Evolutionary conservation across 92 coral and sea anemone genomes (phyloP).

Genomic region (Isaurus tuberculatus): DNA sequence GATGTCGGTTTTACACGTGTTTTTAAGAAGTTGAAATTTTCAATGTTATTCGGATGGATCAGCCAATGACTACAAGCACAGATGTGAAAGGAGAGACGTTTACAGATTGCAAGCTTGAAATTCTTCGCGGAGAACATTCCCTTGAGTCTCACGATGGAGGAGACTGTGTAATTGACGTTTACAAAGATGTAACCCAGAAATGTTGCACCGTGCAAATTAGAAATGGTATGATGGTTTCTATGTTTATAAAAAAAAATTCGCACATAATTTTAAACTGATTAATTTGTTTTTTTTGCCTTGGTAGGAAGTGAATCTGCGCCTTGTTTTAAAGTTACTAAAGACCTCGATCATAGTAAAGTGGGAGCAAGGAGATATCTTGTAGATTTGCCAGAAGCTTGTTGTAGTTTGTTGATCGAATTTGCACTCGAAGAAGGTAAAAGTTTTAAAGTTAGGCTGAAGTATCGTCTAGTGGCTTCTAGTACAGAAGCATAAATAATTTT

Average conservation of each 20-base stretch:
- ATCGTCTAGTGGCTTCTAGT: background rate
- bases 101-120: constrained; percentile 75
- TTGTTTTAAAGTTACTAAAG: constrained; percentile 74
- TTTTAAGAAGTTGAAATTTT: background rate
- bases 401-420: constrained; percentile 74
- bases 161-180: constrained; percentile 72
- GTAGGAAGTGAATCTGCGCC: constrained; percentile 78
- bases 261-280: background rate
- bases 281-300: background rate
- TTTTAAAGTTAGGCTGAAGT: background rate
- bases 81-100: constrained; percentile 66
- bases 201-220: constrained; percentile 74
- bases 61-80: constrained; percentile 70
- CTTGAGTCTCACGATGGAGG: constrained; percentile 71
- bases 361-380: constrained; percentile 87
- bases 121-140: constrained; percentile 76
- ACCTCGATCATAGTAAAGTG: constrained; percentile 86
- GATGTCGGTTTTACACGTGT: constrained; percentile 48
- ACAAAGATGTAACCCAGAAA: constrained; percentile 50
- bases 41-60: constrained; percentile 67
- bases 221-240: constrained; percentile 52
- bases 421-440: constrained; percentile 71
- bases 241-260: background rate
- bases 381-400: constrained; percentile 78
- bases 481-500: background rate